Evolutionary conservation across 2,113 vertebrate species (phyloP).

Genomic region (Cyprinodon brontotheroides): DNA sequence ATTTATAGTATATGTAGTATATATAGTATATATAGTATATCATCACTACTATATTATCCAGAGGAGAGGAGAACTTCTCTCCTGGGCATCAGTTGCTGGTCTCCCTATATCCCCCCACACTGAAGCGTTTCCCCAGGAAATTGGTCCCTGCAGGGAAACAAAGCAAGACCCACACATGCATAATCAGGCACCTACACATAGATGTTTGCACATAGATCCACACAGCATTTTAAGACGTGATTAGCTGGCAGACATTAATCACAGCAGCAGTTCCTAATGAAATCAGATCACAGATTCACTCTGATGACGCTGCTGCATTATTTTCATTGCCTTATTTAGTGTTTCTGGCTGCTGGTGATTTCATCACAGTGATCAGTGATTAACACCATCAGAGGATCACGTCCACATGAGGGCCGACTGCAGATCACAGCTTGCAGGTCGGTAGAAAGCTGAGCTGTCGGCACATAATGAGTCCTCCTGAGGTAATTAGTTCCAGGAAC

Average conservation of each 20-base stretch:
- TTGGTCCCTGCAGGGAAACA: too few relatives aligned
- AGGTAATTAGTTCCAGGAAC: slow-evolving; percentile 57
- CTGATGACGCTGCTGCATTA: slow-evolving; percentile 41
- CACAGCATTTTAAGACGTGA: slow-evolving; percentile 47
- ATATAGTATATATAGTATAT: too few relatives aligned
- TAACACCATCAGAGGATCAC: slow-evolving; percentile 58
- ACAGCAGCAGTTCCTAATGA: slow-evolving; percentile 51
- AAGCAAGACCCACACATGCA: too few relatives aligned
- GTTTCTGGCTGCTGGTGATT: slow-evolving; percentile 59
- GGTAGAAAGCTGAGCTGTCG: slow-evolving; percentile 41
- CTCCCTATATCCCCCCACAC: too few relatives aligned
- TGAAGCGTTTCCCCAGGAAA: too few relatives aligned
- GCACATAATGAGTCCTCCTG: slow-evolving; percentile 56
- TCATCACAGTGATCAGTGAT: slow-evolving; percentile 56
- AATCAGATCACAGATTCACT: slow-evolving; percentile 57
- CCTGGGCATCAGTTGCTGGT: too few relatives aligned
- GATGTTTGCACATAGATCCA: neutral
- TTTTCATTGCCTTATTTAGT: slow-evolving; percentile 66
- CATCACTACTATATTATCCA: too few relatives aligned
- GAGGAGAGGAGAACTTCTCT: too few relatives aligned
- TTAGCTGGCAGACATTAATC: slow-evolving; percentile 54
- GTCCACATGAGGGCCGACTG: slow-evolving; percentile 15
- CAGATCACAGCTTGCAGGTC: slow-evolving; percentile 19
- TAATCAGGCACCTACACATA: neutral
- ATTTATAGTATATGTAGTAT: too few relatives aligned